Evolutionary conservation across 2,888 invertebrate genomes (phyloP), one percentile per base, ranked within the genome.

Genomic region (Dasysyrphus tricinctus): DNA sequence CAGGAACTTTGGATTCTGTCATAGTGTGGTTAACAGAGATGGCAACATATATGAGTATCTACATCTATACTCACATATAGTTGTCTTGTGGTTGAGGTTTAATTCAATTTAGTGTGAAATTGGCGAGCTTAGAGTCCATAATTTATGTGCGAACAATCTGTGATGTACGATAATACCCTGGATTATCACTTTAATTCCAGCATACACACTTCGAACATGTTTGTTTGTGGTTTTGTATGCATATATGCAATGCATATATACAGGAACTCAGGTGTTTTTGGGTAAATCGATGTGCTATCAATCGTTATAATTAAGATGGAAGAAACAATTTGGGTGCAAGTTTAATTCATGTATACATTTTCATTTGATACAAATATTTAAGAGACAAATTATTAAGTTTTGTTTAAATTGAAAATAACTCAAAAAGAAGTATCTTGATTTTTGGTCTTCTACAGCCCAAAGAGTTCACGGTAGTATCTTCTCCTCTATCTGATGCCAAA

Each of bases 51-150:
- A 24, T 19, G 42, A 5, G 70, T 5, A 14, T 14, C 14, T 32
- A 34, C 4, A 34, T 16, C 4, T 57, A 9, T 32, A 56, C 5
- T 7, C 16, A 32, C n/a, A 34, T 19, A 5, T 57, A 14, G 16
- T 56, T 79, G n/a, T n/a, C n/a, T n/a, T n/a, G 73, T 67, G 79
- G 65, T 65, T 73, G 57, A 67, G 73, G 69, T 69, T 49, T 47
- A 32, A 69, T 59, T 49, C 39, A 67, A 57, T 16, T 42, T 74
- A 47, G 79, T 80, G 65, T 74, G 73, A 74, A 65, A 65, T 74
- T 67, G 39, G 51, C 11, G 39, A 67, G 74, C 47, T 47, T 44
- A 47, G 44, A 24, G 32, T 56, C n/a, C 11, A 39, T 67, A 54
- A 69, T 54, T 69, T 69, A 69, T 69, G 54, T 29, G n/a, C 54